Base-by-base conservation (phyloP, 2,797 vertebrate genomes). In the Chaunax sp. region DNA sequence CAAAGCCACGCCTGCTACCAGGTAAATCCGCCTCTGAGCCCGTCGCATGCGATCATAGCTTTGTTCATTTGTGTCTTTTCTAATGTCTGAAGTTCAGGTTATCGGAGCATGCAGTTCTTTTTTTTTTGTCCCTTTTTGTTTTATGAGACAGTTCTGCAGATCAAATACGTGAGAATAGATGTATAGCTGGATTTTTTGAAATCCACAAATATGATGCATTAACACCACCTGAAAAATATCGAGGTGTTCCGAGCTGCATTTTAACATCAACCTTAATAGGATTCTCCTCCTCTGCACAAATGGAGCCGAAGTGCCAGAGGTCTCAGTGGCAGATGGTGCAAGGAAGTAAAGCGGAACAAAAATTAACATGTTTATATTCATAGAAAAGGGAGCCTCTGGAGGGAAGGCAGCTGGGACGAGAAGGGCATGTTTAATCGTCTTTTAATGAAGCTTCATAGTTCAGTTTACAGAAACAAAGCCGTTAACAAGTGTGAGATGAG, bases 1-100 rank as follows among this genome's bases (percentile, higher is more conserved):
- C 92, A 91, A 77, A 91, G 88, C 87, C 87, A 89, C 75, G n/a
- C 89, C 76, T 83, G 91, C 83, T 89, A 91, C 64, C 93, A 95
- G 94, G 94, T 95, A 95, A 94, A 64, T 51, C 43, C 30, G 58
- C 63, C 57, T 46, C 25, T 11, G 37, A 35, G 57, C 35, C 40
- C 5, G 45, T 54, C 4, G 80, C 87, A 89, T 83, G 86, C 56
- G 1, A 60, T 38, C 10, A 2, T 18, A 23, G 49, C 16, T 51
- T 49, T 33, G 69, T 45, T 51, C 8, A 1, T 65, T 40, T 59
- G 55, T 82, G 40, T 12, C 16, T 10, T 55, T 67, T 60, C 13
- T 43, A 12, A 1, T 51, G 37, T 28, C n/a, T 62, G 38, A 30
- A 16, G 46, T 51, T 71, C 18, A 5, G 12, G 2, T 33, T 40